phyloP scores from a whole-genome alignment of 2,888 invertebrate species.

The Limnephilus marmoratus region DNA sequence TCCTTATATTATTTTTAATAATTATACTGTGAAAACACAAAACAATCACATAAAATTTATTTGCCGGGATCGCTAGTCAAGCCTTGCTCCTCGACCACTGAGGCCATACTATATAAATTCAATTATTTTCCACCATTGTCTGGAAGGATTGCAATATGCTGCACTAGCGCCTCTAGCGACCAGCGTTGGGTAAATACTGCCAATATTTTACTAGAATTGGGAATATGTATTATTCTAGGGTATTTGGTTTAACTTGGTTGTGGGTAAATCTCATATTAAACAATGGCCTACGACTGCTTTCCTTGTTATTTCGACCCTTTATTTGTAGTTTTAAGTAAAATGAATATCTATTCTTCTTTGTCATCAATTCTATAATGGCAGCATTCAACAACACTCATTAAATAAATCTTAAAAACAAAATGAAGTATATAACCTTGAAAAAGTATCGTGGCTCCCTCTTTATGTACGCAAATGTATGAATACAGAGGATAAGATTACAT shows the following conservation, averaged over 20 bases:
- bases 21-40: too few relatives aligned
- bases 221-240: too few relatives aligned
- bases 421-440: background rate
- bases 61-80: too few relatives aligned
- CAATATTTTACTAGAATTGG: too few relatives aligned
- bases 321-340: constrained; percentile 29
- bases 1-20: too few relatives aligned
- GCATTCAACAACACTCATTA: constrained; percentile 12
- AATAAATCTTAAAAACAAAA: background rate
- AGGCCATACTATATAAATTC: too few relatives aligned
- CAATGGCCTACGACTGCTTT: background rate
- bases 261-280: background rate
- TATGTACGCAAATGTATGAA: constrained; percentile 19
- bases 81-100: too few relatives aligned
- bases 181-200: too few relatives aligned
- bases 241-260: background rate
- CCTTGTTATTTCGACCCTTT: constrained; percentile 2
- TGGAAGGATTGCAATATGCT: too few relatives aligned
- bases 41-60: too few relatives aligned
- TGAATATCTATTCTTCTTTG: constrained; percentile 34
- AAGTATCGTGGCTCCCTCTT: background rate
- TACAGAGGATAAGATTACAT: constrained; percentile 7
- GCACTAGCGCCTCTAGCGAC: too few relatives aligned
- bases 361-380: constrained; percentile 26
- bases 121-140: too few relatives aligned